These are phyloP conservation scores for Monoplex corrugatus DNA, from an alignment of 2,888 invertebrate genomes.

Conservation along the genomic window DNA sequence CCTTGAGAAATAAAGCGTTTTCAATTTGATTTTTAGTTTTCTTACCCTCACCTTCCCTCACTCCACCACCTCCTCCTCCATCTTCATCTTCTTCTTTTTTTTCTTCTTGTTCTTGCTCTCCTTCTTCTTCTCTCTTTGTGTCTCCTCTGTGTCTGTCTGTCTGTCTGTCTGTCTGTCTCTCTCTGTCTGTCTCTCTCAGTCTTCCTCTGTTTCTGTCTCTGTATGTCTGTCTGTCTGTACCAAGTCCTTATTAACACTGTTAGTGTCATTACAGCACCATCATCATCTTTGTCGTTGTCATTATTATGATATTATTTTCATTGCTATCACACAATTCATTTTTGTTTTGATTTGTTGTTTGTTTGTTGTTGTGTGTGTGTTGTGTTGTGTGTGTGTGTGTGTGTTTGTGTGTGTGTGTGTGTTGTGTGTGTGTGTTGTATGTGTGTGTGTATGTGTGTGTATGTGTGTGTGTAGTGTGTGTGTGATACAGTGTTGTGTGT, in stretches of 20 bases:
- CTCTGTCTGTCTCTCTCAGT: not conserved
- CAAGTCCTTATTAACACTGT: not conserved
- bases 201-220: not conserved
- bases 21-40: not conserved
- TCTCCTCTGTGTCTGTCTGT: not conserved
- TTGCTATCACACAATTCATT: not conserved
- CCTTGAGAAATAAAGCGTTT: too few species aligned
- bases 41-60: not conserved
- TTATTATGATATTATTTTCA: not conserved
- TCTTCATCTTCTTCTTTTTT: rapidly evolving
- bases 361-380: too few species aligned
- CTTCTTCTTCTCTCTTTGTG: not conserved
- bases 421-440: not conserved
- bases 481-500: too few species aligned
- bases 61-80: not conserved
- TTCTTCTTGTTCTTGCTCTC: not conserved
- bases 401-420: not conserved
- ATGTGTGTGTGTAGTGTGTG: too few species aligned
- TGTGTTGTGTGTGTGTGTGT: too few species aligned
- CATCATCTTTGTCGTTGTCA: constrained; percentile 21
- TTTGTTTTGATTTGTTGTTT: not conserved
- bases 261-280: not conserved
- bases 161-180: not conserved
- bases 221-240: not conserved
- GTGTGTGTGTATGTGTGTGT: too few species aligned